A percentile compares a stretch with the other conserved stretches of the same genome.
Evolutionary conservation across 2,113 vertebrate genomes (phyloP).

Genomic region (Lagopus leucura): DNA sequence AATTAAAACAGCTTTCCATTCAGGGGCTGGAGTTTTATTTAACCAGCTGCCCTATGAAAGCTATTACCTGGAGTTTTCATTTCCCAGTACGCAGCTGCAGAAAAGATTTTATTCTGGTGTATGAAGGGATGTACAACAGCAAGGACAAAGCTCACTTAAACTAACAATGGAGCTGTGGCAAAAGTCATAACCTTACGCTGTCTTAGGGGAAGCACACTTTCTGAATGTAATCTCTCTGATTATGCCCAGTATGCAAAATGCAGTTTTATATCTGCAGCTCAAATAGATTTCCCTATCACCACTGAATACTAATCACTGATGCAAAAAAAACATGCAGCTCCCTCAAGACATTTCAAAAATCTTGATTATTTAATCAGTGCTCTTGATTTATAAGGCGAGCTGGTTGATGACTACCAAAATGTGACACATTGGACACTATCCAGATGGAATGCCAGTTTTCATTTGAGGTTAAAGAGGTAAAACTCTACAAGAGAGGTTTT

Average conservation of each 20-base stretch:
- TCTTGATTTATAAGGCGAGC: constrained; percentile 82
- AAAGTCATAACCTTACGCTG: constrained; percentile 67
- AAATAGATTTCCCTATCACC: constrained; percentile 63
- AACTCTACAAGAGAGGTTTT: constrained; percentile 79
- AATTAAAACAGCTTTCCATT: constrained; percentile 44
- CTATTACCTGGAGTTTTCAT: constrained; percentile 58
- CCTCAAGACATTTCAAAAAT: constrained; percentile 82
- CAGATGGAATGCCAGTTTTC: constrained; percentile 85
- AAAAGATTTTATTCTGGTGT: constrained; percentile 69
- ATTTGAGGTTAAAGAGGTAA: constrained; percentile 84
- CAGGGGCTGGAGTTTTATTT: constrained; percentile 52
- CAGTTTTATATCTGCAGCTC: constrained; percentile 66
- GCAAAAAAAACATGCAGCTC: constrained; percentile 71
- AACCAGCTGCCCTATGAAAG: constrained; percentile 45
- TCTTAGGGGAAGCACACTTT: constrained; percentile 64
- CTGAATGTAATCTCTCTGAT: constrained; percentile 52
- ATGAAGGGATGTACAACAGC: constrained; percentile 52
- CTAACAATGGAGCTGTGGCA: constrained; percentile 50
- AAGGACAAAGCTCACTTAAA: constrained; percentile 62
- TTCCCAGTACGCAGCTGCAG: constrained; percentile 57
- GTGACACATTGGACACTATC: constrained; percentile 82
- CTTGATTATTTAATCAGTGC: constrained; percentile 86
- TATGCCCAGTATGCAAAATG: constrained; percentile 67
- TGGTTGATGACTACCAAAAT: constrained; percentile 81
- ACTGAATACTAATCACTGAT: constrained; percentile 77